phyloP scores from a whole-genome alignment of 2,888 invertebrate species.

The Drepana falcataria region DNA sequence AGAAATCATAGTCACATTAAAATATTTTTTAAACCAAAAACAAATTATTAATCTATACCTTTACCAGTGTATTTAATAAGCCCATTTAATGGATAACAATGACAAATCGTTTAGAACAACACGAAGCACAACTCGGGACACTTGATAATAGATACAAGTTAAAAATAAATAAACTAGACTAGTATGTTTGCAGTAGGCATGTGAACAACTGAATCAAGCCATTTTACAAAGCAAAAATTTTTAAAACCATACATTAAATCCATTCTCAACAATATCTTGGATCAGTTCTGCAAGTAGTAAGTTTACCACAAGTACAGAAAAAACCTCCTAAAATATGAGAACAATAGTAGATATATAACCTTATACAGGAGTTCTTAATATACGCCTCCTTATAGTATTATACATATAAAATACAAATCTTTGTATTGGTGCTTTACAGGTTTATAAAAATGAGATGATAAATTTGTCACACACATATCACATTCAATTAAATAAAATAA shows the following conservation, averaged over 20 bases:
- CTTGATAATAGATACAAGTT: constrained; percentile 17
- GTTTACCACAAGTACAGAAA: background rate
- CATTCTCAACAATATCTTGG: too few relatives aligned
- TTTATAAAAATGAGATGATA: constrained; percentile 3
- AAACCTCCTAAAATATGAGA: background rate
- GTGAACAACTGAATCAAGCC: constrained; percentile 1
- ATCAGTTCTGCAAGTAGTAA: too few relatives aligned
- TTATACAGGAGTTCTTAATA: constrained; percentile 22
- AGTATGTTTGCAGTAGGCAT: constrained; percentile 22
- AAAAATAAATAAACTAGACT: constrained; percentile 19
- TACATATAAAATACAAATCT: background rate
- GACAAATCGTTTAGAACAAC: background rate
- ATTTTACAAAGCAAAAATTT: background rate
- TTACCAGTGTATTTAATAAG: constrained; percentile 13
- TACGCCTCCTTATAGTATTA: constrained; percentile 16
- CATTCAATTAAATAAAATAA: constrained; percentile 22
- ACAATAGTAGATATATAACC: constrained; percentile 12
- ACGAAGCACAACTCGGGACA: constrained; percentile 12
- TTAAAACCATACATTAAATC: too few relatives aligned
- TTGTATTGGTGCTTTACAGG: constrained; percentile 22
- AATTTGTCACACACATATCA: constrained; percentile 18
- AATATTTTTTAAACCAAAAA: background rate
- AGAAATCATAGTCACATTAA: background rate
- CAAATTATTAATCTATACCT: constrained; percentile 1
- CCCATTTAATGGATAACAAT: constrained; percentile 25